phyloP scores from a whole-genome alignment of 2,113 vertebrate species.

The Phylloscopus trochilus region DNA sequence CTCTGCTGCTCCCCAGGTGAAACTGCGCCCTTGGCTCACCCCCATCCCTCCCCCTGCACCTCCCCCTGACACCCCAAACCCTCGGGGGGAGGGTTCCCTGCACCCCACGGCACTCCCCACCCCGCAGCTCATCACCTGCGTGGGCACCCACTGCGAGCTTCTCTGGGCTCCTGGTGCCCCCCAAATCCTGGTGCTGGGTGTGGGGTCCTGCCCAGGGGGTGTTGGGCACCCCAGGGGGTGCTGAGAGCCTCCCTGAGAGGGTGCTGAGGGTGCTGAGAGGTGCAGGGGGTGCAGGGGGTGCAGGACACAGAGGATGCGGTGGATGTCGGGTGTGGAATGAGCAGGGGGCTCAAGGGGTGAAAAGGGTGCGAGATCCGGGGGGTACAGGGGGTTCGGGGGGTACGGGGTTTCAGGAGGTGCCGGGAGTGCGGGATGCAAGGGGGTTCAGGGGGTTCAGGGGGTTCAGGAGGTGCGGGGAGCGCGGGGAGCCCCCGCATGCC shows the following conservation, averaged over 20 bases:
- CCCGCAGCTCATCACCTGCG: background rate
- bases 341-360: background rate
- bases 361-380: too few species aligned
- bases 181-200: background rate
- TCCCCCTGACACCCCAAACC: background rate
- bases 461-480: background rate
- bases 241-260: background rate
- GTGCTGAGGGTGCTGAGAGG: background rate
- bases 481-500: background rate
- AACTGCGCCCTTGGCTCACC: background rate
- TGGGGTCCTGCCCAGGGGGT: background rate
- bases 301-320: background rate
- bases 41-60: background rate
- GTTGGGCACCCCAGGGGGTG: background rate
- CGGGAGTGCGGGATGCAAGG: too few species aligned
- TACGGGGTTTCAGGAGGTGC: too few species aligned
- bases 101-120: background rate
- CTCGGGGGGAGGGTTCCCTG: background rate
- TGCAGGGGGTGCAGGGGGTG: background rate
- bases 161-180: too few species aligned
- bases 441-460: background rate
- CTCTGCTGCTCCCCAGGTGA: background rate
- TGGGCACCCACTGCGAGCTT: rapidly evolving
- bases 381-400: background rate
- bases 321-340: background rate